A percentile compares a stretch with the other conserved stretches of the same genome.
Evolutionary conservation across 2,797 vertebrate species (phyloP).

Genomic region (Darevskia nairensis): DNA sequence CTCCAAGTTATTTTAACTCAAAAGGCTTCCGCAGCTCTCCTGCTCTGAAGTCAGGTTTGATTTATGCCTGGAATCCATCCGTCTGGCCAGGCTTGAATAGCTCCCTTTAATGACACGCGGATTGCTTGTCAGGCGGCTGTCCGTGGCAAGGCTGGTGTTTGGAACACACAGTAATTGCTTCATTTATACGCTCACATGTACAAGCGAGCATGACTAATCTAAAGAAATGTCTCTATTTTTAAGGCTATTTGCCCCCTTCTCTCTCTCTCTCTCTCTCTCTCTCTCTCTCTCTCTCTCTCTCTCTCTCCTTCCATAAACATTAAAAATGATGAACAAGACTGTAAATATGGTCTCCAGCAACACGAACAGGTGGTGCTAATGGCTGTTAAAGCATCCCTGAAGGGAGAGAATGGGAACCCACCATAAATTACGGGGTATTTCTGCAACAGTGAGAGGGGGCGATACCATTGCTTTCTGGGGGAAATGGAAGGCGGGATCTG

Average conservation of each 20-base stretch:
- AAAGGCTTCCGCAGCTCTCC: conserved; percentile 28
- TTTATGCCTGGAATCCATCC: conserved; percentile 51
- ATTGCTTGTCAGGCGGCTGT: conserved; percentile 24
- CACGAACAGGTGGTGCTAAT: conserved; percentile 71
- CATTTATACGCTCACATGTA: conserved; percentile 48
- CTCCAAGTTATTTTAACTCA: conserved; percentile 40
- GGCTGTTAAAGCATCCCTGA: conserved; percentile 63
- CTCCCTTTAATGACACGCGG: conserved; percentile 29
- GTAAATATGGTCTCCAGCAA: conserved; percentile 56
- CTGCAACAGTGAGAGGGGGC: conserved; percentile 29
- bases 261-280: conserved; percentile 3
- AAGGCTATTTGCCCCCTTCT: conserved; percentile 24
- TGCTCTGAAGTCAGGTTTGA: conserved; percentile 42
- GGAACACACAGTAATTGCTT: conserved; percentile 27
- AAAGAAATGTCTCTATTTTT: conserved; percentile 45
- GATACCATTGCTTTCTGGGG: conserved; percentile 25
- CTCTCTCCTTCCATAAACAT: conserved; percentile 54
- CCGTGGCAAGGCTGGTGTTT: conserved; percentile 21
- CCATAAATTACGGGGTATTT: conserved; percentile 68
- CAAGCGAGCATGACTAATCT: conserved; percentile 47
- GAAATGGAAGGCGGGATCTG: conserved; percentile 22
- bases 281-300: neutral
- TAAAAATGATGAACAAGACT: conserved; percentile 63
- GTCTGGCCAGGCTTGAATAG: conserved; percentile 31
- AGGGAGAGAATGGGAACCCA: conserved; percentile 55